A percentile compares a stretch with the other conserved stretches of the same genome.
phyloP scores from a whole-genome alignment of 2,113 vertebrate species.

The Mohoua ochrocephala region DNA sequence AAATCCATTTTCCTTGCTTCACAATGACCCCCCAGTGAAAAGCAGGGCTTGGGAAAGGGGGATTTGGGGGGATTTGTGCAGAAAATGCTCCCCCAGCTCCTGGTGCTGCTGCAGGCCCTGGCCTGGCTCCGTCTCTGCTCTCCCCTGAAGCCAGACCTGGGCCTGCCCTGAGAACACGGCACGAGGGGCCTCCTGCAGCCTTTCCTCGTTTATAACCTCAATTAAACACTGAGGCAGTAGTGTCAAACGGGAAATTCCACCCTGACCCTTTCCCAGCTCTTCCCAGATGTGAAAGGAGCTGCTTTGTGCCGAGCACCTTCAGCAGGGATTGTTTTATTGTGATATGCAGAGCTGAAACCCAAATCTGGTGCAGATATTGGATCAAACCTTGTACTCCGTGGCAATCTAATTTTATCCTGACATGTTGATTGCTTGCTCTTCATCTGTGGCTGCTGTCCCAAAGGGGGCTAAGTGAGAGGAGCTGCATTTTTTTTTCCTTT shows the following conservation, averaged over 20 bases:
- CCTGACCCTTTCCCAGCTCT: background rate
- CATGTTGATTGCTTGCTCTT: constrained; percentile 48
- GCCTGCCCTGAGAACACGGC: background rate
- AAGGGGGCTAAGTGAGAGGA: constrained; percentile 21
- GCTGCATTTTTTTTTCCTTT: background rate
- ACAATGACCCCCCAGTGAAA: fast-evolving
- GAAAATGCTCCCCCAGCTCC: background rate
- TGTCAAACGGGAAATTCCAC: fast-evolving
- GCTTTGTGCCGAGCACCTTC: fast-evolving
- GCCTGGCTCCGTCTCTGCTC: background rate
- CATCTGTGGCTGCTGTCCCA: constrained; percentile 30
- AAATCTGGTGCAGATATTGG: background rate
- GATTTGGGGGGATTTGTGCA: background rate
- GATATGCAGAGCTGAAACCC: background rate
- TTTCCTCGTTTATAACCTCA: too few relatives aligned
- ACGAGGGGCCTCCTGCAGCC: background rate
- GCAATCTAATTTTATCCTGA: constrained; percentile 56
- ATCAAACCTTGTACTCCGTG: constrained; percentile 24
- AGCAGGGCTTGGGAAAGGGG: background rate
- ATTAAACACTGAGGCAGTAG: fast-evolving
- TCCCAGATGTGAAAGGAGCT: background rate
- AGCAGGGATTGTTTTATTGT: background rate
- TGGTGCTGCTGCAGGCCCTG: background rate
- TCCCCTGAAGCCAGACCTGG: fast-evolving
- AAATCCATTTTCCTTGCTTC: background rate